Evolutionary conservation across 2,888 invertebrate species (phyloP), one percentile per base, ranked within the genome.

Genomic region (Archips crataeganus): DNA sequence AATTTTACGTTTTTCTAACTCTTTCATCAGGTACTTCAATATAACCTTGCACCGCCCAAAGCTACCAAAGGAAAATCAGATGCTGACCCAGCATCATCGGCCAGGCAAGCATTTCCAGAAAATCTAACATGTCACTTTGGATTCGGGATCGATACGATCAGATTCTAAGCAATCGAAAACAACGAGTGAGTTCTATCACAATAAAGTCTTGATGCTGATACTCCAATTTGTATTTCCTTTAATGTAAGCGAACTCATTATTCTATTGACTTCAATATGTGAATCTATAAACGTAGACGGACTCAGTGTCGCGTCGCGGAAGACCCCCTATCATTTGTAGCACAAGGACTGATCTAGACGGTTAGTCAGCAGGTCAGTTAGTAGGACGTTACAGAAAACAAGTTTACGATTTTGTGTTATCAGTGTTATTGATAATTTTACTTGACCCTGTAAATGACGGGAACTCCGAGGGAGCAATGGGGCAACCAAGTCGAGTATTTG

Each of bases 401-500:
- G 59, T 39, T 9, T 5, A 47, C 34, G 36, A 10, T 65, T 32
- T 3, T 34, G 11, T 67, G 61, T 70, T 70, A 71, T 73, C 68
- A 68, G 63, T 51, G 68, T 59, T 61, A 81, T 82, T 79, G 82
- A 80, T 72, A 75, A 80, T 68, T 77, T 77, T 79, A 79, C 76
- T 75, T 75, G 78, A 81, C 75, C 78, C 39, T 66, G 66, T 78
- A 76, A 86, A 91, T 92, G 93, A 88, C 87, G 77, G 88, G 74
- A 75, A 86, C 74, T 80, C 87, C 79, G 86, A 95, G 81, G 80
- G 97, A 97, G 60, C 95, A 95, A 77, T 98, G 97, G 98, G 95
- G 94, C 32, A 96, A 93, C 75, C 97, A 97, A 90, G 90, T 96
- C 15, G 98, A 98, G 88, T 98, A 97, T 87, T 89, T 98, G 51